Evolutionary conservation across 2,113 vertebrate species (phyloP), one percentile per base, ranked within the genome.

Genomic region (Oceanodroma tethys): DNA sequence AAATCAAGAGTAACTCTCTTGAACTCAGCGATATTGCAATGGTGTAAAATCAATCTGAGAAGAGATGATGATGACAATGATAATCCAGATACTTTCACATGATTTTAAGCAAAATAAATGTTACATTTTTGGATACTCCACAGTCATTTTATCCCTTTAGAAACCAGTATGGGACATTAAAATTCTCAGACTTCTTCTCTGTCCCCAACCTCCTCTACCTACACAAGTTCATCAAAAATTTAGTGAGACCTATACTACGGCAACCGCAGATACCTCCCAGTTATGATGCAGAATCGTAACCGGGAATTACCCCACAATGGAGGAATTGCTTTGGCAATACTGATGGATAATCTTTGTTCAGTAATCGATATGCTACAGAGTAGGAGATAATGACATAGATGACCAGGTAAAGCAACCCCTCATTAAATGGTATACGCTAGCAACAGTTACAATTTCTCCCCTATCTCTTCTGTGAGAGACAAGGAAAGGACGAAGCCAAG

Each of bases 351-450:
- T 30, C 58, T 79, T 18, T 47, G 30, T 11, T 17, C 1, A 65
- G 32, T 36, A 47, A 43, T 1, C 27, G 18, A 27, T 76, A 82
- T 52, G 21, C 27, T 68, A 8, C 12, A 40, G 7, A 1, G 42
- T 2, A 47, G n/a, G 29, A 82, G 43, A 32, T 9, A 56, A 58
- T 17, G 22, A 63, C 1, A 0, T 9, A 66, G 43, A 4, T 1
- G 19, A 60, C 48, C n/a, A 70, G 50, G n/a, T 80, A 38, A 85
- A 85, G 29, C 22, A 80, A 62, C 4, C 14, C 25, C 13, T 5
- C 26, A 27, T 38, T 38, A 50, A 81, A 71, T 16, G 22, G 15
- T 20, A 26, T 13, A 22, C 2, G 19, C 26, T 17, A 68, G 48
- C 50, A 92, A 25, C 25, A 70, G 14, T 16, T 18, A 36, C 4